These are phyloP conservation scores for Acanthisitta chloris DNA, from an alignment of 2,113 vertebrate species.

Conservation along the genomic window DNA sequence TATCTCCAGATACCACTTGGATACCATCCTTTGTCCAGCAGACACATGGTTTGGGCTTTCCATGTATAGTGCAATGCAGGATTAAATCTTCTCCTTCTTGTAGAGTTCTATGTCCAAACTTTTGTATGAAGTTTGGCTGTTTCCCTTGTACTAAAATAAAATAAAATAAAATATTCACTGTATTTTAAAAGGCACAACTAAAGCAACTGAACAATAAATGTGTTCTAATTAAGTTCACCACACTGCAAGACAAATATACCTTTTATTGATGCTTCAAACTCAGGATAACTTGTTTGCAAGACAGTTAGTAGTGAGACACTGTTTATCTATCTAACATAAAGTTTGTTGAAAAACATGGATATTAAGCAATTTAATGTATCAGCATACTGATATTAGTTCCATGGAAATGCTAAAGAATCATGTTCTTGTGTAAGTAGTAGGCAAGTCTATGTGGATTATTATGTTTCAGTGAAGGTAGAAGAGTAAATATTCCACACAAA, in stretches of 20 bases:
- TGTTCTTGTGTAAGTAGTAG: background rate
- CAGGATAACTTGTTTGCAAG: background rate
- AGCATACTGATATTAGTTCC: background rate
- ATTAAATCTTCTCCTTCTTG: conserved; percentile 62
- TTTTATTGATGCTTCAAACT: background rate
- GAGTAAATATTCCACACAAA: background rate
- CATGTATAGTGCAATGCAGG: conserved; percentile 25
- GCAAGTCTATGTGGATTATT: background rate
- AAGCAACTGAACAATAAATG: background rate
- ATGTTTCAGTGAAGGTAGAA: background rate
- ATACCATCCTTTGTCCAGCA: conserved; percentile 54
- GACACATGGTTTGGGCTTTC: conserved; percentile 32
- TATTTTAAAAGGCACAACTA: background rate
- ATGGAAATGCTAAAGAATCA: background rate
- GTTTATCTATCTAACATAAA: background rate
- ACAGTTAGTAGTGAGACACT: background rate
- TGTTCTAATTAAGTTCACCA: background rate
- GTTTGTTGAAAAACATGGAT: background rate
- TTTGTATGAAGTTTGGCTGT: conserved; percentile 35
- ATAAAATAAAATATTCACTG: background rate
- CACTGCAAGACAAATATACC: background rate
- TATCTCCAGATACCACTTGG: background rate
- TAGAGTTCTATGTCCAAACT: conserved; percentile 28
- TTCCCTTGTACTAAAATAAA: conserved; percentile 40
- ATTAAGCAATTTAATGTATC: background rate